Conservation (phyloP, 2,113 vertebrate species). For the Apodemus speciosus region DNA sequence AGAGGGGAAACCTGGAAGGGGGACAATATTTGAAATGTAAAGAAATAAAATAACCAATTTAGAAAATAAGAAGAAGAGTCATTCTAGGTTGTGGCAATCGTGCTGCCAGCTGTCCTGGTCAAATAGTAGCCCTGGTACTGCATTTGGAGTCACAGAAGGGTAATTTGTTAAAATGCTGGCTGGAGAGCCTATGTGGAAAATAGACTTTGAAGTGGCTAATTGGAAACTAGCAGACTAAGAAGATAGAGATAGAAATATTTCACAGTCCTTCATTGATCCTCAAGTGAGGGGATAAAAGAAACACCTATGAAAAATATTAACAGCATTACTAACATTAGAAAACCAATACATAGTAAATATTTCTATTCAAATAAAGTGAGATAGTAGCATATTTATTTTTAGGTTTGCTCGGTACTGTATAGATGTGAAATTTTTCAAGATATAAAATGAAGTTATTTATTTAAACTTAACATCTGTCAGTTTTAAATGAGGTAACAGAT, state of each 20-base stretch:
- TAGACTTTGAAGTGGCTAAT: not conserved
- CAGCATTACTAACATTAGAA: not conserved
- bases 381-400: not conserved
- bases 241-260: not conserved
- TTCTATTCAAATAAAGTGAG: not conserved
- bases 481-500: not conserved
- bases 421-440: not conserved
- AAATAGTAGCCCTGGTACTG: not conserved
- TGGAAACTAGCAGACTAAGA: not conserved
- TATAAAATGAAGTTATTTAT: constrained; percentile 29
- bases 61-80: not conserved
- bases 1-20: no score
- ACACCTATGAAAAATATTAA: not conserved
- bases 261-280: not conserved
- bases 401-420: not conserved
- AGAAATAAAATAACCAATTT: no score
- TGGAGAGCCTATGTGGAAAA: not conserved
- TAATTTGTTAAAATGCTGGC: not conserved
- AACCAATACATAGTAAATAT: not conserved
- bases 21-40: no score
- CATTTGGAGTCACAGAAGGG: not conserved
- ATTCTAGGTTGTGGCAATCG: not conserved
- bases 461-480: not conserved
- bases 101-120: not conserved
- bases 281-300: not conserved